phyloP scores from a whole-genome alignment of 2,113 vertebrate species.

The Chloropsis hardwickii region DNA sequence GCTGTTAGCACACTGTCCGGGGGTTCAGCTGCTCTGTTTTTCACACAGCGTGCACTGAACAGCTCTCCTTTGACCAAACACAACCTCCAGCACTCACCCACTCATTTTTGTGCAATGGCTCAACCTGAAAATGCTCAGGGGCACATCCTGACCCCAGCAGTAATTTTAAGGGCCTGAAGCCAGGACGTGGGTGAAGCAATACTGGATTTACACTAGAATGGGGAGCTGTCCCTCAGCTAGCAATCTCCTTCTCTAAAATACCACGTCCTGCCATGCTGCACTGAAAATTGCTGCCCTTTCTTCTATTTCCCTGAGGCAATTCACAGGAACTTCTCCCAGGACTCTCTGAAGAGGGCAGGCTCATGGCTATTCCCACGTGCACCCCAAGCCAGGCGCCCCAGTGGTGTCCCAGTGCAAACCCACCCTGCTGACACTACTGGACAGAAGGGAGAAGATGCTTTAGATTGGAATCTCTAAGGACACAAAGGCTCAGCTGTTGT shows the following conservation, averaged over 20 bases:
- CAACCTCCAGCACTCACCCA: neutral
- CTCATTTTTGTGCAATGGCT: neutral
- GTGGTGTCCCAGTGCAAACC: fast-evolving
- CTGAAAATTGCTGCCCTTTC: neutral
- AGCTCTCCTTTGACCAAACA: neutral
- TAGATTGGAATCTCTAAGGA: neutral
- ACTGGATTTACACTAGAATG: neutral
- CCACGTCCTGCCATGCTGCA: neutral
- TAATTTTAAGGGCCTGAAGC: neutral
- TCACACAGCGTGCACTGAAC: neutral
- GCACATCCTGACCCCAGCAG: neutral
- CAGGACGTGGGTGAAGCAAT: neutral
- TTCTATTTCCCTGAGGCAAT: neutral
- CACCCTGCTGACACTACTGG: neutral
- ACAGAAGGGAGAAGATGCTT: neutral
- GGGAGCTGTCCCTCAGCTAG: neutral
- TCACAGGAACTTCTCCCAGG: neutral
- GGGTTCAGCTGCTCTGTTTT: neutral
- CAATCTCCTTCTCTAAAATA: neutral
- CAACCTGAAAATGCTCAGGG: neutral
- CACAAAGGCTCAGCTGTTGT: neutral
- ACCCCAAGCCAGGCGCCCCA: neutral
- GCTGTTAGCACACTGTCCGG: neutral
- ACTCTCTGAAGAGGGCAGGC: neutral
- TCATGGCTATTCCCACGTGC: fast-evolving